Base-by-base conservation (phyloP, 2,888 invertebrate genomes). In the Dynastes tityus region DNA sequence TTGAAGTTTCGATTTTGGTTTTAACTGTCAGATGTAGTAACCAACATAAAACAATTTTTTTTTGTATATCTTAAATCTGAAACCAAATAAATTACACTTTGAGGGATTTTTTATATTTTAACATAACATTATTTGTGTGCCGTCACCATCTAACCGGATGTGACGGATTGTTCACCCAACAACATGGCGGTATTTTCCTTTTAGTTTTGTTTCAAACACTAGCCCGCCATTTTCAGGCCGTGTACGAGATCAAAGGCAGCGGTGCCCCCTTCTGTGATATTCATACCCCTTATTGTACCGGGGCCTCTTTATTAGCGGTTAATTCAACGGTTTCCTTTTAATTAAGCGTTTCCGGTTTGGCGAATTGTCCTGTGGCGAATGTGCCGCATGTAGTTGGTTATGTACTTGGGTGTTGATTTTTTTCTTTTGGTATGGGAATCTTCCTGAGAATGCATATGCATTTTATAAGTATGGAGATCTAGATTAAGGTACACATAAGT, bases 301-400 rank as follows among this genome's bases (percentile, higher is more conserved):
- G 22, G 16, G n/a, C 13, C 55, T 58, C 55, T 58, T 58, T 58
- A 58, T 58, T 58, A 58, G 55, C 55, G 55, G 55, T 8, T 58
- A 58, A 58, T 58, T 58, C 55, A 58, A 58, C 55, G 55, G 55
- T 58, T 58, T 16, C 22, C 55, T 58, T 58, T 58, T 58, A 58
- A 58, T 58, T 58, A 58, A 58, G n/a, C 55, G 22, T 22, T 58
- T 58, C 55, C 55, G 55, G 55, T 58, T n/a, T 53, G 16, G n/a
- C 55, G 22, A 5, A 58, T 58, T 22, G 22, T 16, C 22, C n/a
- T 27, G 5, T 3, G 16, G 55, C 22, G 8, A 22, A 58, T 58
- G 53, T 16, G n/a, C 13, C n/a, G 2, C n/a, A 16, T 16, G 9
- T 11, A 45, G 45, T 45, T 40, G 40, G 40, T 6, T 6, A 6